Percentiles rank a stretch among this genome's conserved stretches.
Evolutionary conservation across 2,113 vertebrate species (phyloP).

Genomic region (Odocoileus virginianus): DNA sequence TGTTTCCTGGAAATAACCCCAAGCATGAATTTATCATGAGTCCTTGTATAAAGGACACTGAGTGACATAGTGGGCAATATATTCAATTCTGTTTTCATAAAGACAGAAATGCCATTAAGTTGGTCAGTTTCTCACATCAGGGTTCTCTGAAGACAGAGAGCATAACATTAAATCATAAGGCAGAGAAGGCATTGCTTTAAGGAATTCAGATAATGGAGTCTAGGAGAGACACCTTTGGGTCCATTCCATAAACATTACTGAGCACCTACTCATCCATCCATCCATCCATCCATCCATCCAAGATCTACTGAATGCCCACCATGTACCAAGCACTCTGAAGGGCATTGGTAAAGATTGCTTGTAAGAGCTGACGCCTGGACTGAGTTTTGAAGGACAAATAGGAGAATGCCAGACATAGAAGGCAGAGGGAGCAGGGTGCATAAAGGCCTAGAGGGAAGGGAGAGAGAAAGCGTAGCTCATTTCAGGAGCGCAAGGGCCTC

Average conservation of each 20-base stretch:
- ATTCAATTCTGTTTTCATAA: slow-evolving; percentile 69
- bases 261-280: neutral
- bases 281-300: neutral
- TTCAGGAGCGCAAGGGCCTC: neutral
- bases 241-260: slow-evolving; percentile 26
- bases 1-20: slow-evolving; percentile 71
- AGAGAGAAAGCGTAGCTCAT: neutral
- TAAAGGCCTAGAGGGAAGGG: neutral
- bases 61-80: slow-evolving; percentile 69
- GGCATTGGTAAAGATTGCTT: neutral
- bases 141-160: slow-evolving; percentile 54
- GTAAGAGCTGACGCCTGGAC: neutral
- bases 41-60: slow-evolving; percentile 70
- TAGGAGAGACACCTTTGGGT: slow-evolving; percentile 25
- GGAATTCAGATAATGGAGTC: slow-evolving; percentile 39
- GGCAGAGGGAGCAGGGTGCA: neutral
- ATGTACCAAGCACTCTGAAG: neutral
- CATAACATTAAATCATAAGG: slow-evolving; percentile 52
- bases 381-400: slow-evolving; percentile 33
- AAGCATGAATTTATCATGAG: slow-evolving; percentile 72
- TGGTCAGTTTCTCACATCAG: slow-evolving; percentile 60
- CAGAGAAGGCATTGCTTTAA: slow-evolving; percentile 51
- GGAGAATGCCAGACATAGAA: neutral
- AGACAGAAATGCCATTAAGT: slow-evolving; percentile 61
- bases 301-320: neutral